Evolutionary conservation across 2,888 invertebrate genomes (phyloP).

Genomic region (Selenia dentaria): DNA sequence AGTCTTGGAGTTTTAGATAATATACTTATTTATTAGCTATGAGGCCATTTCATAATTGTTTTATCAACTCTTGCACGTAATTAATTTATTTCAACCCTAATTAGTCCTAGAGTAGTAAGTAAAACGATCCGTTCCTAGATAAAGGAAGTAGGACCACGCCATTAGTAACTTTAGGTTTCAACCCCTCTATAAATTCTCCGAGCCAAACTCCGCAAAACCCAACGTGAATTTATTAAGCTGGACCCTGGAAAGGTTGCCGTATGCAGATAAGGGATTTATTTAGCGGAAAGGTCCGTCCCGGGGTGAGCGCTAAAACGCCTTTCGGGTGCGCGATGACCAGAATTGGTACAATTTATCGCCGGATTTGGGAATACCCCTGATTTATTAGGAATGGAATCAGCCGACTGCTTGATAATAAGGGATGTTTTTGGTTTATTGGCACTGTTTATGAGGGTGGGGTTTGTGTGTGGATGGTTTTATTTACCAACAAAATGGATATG

Average conservation of each 20-base stretch:
- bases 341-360: constrained; percentile 80
- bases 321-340: constrained; percentile 81
- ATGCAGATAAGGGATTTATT: constrained; percentile 85
- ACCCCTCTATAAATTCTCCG: constrained; percentile 55
- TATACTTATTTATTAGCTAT: no score
- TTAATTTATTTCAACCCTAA: no score
- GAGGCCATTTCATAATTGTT: no score
- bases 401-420: constrained; percentile 62
- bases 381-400: constrained; percentile 77
- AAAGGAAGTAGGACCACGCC: no score
- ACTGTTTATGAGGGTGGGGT: constrained; percentile 2
- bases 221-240: constrained; percentile 85
- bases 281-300: constrained; percentile 84
- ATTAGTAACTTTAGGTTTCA: no score
- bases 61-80: no score
- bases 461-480: neutral
- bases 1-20: no score
- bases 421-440: constrained; percentile 19
- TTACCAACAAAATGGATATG: neutral
- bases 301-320: constrained; percentile 79
- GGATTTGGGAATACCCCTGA: constrained; percentile 77
- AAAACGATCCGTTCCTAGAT: no score
- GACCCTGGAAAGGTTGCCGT: constrained; percentile 85
- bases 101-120: no score
- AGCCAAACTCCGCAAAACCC: constrained; percentile 75